Conservation (phyloP, 2,797 vertebrate genomes). For the Percopsis omiscomaycus region DNA sequence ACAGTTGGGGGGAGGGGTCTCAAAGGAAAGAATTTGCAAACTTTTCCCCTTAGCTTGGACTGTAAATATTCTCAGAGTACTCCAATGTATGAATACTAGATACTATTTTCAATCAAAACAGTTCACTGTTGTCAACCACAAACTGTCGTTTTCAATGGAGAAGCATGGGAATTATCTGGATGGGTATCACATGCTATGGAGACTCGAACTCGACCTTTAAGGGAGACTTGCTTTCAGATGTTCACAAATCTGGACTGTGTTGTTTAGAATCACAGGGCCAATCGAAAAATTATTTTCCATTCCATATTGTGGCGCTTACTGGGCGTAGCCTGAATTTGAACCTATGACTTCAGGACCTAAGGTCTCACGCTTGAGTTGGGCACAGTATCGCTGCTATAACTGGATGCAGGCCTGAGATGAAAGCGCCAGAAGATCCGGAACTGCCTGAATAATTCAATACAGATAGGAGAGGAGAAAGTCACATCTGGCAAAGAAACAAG, state of each 20-base stretch:
- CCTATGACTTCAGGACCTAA: conserved; percentile 57
- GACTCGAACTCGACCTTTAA: background rate
- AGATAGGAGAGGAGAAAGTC: conserved; percentile 76
- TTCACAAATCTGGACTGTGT: conserved; percentile 38
- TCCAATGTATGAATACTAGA: too few species aligned
- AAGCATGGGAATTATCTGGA: background rate
- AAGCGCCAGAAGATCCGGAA: conserved; percentile 74
- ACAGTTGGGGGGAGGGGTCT: conserved; percentile 5
- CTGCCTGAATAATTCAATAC: conserved; percentile 76
- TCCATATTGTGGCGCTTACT: conserved; percentile 18
- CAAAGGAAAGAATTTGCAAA: conserved; percentile 11
- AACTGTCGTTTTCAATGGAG: background rate
- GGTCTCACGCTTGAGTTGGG: conserved; percentile 63
- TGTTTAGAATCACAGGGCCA: conserved; percentile 8
- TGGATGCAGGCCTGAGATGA: conserved; percentile 71
- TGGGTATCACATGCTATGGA: background rate
- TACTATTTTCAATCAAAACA: too few species aligned
- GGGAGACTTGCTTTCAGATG: conserved; percentile 22
- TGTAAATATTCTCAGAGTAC: conserved; percentile 11
- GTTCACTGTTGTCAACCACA: background rate
- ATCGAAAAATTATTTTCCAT: conserved; percentile 1
- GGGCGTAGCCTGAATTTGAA: conserved; percentile 65
- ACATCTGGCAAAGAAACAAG: conserved; percentile 70
- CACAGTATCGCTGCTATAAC: conserved; percentile 63
- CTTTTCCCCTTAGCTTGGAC: conserved; percentile 10